These are phyloP conservation scores for Caenorhabditis angaria DNA, from an alignment of 2,888 invertebrate species.

Conservation along the genomic window DNA sequence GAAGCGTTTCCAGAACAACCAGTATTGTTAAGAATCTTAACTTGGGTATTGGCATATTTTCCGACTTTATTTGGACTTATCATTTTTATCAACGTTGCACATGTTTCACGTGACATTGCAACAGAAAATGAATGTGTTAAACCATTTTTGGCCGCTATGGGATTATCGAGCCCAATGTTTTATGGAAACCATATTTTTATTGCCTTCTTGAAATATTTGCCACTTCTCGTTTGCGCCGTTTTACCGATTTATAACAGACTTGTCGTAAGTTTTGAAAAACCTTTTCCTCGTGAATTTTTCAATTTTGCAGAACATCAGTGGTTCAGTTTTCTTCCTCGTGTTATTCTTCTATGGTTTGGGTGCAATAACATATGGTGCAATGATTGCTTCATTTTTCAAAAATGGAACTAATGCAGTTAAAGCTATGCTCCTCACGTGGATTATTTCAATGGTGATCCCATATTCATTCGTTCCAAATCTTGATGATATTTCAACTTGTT, in stretches of 20 bases:
- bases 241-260: slow-evolving; percentile 32
- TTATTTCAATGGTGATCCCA: slow-evolving; percentile 22
- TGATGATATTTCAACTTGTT: slow-evolving; percentile 35
- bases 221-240: slow-evolving; percentile 54
- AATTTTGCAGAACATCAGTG: slow-evolving; percentile 40
- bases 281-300: neutral
- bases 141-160: slow-evolving; percentile 68
- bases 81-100: slow-evolving; percentile 58
- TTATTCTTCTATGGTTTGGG: slow-evolving; percentile 53
- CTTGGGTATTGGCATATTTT: slow-evolving; percentile 39
- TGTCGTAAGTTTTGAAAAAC: neutral
- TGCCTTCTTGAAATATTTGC: slow-evolving; percentile 57
- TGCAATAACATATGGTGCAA: slow-evolving; percentile 45
- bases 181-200: slow-evolving; percentile 63
- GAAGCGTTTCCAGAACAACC: slow-evolving; percentile 39
- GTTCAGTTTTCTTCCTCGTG: slow-evolving; percentile 39
- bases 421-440: slow-evolving; percentile 41
- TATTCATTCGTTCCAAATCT: slow-evolving; percentile 29
- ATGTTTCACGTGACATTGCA: slow-evolving; percentile 62
- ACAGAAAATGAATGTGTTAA: slow-evolving; percentile 59
- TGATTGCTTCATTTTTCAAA: slow-evolving; percentile 47
- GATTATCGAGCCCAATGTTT: slow-evolving; percentile 62
- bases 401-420: slow-evolving; percentile 50
- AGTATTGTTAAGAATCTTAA: slow-evolving; percentile 26
- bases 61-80: slow-evolving; percentile 57